phyloP scores from a whole-genome alignment of 1,140 invertebrate genomes.

The Papilio glaucus region DNA sequence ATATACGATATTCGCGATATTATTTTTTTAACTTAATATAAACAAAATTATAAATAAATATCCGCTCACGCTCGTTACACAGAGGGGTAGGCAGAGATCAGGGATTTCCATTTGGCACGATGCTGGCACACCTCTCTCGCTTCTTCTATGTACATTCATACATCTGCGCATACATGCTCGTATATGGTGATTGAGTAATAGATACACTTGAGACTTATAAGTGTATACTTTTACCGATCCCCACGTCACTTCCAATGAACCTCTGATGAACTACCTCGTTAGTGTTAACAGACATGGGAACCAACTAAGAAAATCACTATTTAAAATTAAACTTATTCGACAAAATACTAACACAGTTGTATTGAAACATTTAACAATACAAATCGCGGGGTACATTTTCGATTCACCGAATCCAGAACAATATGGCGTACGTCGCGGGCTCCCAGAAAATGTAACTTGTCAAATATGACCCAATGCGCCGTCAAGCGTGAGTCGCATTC shows the following conservation, averaged over 20 bases:
- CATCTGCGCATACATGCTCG: no score
- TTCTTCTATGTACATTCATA: no score
- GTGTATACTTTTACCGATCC: background rate
- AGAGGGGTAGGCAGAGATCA: no score
- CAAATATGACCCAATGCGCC: slow-evolving; percentile 37
- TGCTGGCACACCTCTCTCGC: no score
- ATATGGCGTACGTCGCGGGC: slow-evolving; percentile 10
- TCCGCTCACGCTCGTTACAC: no score
- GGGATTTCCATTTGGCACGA: no score
- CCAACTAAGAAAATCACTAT: background rate
- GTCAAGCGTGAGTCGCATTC: slow-evolving; percentile 52
- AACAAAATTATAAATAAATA: no score
- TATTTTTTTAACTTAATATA: no score
- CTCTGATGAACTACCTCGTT: background rate
- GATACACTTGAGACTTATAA: no score
- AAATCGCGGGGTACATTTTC: slow-evolving; percentile 3
- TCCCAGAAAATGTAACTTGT: slow-evolving; percentile 18
- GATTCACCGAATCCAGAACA: background rate
- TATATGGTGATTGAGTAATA: no score
- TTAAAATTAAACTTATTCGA: background rate
- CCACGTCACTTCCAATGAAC: slow-evolving; percentile 7
- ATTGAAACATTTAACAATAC: background rate
- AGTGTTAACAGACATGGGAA: no score
- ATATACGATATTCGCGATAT: no score
- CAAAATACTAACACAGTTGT: slow-evolving; percentile 13